Conservation (phyloP, 2,888 invertebrate species). For the Acleris literana region DNA sequence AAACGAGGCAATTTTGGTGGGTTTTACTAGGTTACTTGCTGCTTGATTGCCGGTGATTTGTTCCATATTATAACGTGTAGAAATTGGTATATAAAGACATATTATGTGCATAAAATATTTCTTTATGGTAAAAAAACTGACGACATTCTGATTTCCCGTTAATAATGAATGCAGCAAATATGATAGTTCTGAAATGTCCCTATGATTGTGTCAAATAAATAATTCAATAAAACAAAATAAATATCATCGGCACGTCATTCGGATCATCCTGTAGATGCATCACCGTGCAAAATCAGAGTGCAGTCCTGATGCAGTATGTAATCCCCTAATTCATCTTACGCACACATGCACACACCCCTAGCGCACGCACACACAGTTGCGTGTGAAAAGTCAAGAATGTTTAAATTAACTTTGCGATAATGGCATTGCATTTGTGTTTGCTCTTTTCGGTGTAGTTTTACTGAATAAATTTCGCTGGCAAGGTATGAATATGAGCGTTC, state of each 20-base stretch:
- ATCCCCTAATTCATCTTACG: conserved; percentile 81
- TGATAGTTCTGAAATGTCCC: too few relatives aligned
- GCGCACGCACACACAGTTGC: conserved; percentile 65
- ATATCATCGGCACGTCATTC: conserved; percentile 18
- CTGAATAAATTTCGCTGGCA: conserved; percentile 28
- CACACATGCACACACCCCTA: conserved; percentile 60
- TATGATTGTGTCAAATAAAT: neutral
- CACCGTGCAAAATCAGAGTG: conserved; percentile 80
- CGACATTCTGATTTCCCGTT: too few relatives aligned
- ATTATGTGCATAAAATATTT: too few relatives aligned
- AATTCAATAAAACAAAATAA: neutral
- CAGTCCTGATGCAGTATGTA: conserved; percentile 79
- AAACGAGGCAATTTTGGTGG: conserved; percentile 27
- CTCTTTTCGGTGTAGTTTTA: conserved; percentile 33
- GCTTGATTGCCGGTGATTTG: neutral
- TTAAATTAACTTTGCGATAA: conserved; percentile 53
- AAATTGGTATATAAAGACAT: too few relatives aligned
- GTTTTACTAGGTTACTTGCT: conserved; percentile 10
- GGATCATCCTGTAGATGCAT: conserved; percentile 64
- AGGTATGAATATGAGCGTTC: conserved; percentile 13
- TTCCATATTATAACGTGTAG: too few relatives aligned
- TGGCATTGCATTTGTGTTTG: conserved; percentile 36
- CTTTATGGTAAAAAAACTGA: too few relatives aligned
- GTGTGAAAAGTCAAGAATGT: conserved; percentile 80
- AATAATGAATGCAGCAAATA: too few relatives aligned